Percentiles rank a stretch among this genome's conserved stretches.
Evolutionary conservation across 35 echinoderm and acorn worm species (phyloP).

Genomic region (Apostichopus californicus): DNA sequence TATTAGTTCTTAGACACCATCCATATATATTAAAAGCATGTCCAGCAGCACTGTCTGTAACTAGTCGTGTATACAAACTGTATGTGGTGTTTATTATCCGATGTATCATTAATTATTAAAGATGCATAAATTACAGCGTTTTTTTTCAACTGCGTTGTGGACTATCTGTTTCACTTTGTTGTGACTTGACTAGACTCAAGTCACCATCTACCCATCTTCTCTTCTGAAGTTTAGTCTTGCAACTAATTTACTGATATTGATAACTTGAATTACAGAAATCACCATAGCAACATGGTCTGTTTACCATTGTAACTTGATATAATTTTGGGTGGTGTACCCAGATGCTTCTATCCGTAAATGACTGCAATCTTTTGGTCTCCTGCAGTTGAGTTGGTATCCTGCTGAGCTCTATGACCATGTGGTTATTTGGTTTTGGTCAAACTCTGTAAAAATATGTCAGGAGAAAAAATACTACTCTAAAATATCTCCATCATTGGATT

Average conservation of each 20-base stretch:
- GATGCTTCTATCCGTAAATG: neutral
- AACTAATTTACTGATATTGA: neutral
- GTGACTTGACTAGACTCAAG: no score
- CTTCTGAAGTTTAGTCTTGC: neutral
- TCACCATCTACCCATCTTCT: neutral
- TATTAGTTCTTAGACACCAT: no score
- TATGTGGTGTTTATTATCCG: no score
- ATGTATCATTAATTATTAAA: no score
- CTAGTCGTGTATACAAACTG: no score
- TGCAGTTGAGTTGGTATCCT: neutral
- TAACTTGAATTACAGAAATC: conserved; percentile 30
- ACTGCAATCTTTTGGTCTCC: neutral
- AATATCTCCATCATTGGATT: no score
- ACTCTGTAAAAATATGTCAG: neutral
- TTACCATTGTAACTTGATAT: neutral
- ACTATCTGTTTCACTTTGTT: no score
- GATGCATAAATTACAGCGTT: no score
- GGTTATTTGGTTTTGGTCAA: neutral
- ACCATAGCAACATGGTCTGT: conserved; percentile 36
- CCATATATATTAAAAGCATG: no score
- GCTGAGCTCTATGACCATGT: neutral
- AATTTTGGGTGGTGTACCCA: neutral
- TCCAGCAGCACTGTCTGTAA: no score
- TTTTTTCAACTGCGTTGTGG: no score
- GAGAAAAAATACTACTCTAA: neutral